Evolutionary conservation across 35 echinoderm and acorn worm genomes (phyloP), one percentile per base, ranked within the genome.

Genomic region (Hemicentrotus pulcherrimus): DNA sequence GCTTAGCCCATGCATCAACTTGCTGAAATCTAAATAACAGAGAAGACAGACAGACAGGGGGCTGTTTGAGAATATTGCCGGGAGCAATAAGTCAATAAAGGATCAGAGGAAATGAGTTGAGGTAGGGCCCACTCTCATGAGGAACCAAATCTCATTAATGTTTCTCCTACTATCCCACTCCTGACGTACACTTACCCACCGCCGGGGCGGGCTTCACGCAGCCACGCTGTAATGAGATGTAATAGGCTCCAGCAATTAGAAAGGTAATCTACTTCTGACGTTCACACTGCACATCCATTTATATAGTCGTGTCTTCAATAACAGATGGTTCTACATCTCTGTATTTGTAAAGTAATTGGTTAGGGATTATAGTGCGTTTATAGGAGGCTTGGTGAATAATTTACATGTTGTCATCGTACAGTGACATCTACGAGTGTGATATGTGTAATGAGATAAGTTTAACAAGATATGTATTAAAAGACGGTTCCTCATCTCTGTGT

Each of bases 51-150:
- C 35, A 59, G 52, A 59, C 52, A 71, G 22, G 19, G 65, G 24
- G 65, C 65, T 59, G 22, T 78, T 78, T 15, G 28, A n/a, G 65
- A 78, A 78, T 78, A 78, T 78, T 78, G 65, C 65, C 65, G 24
- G 65, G 65, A 78, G 65, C 19, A 28, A 78, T 78, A 22, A 78
- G 65, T 78, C 65, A 78, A 78, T 78, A 78, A 78, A 78, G 65
- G 65, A 78, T 78, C 65, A 78, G 65, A 78, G 65, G 65, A 78
- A 78, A 78, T 78, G 65, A 78, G 65, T 78, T 78, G 65, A 78
- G 65, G 65, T 78, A 78, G 65, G 19, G 22, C 65, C 65, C 65
- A 8, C 65, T 78, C 65, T 78, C 65, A 78, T n/a, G 18, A 24
- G 65, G 65, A 28, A 78, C 65, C 65, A 78, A 78, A 78, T 78